Evolutionary conservation across 2,888 invertebrate species (phyloP), one percentile per base, ranked within the genome.

Genomic region (Andrena bicolor): DNA sequence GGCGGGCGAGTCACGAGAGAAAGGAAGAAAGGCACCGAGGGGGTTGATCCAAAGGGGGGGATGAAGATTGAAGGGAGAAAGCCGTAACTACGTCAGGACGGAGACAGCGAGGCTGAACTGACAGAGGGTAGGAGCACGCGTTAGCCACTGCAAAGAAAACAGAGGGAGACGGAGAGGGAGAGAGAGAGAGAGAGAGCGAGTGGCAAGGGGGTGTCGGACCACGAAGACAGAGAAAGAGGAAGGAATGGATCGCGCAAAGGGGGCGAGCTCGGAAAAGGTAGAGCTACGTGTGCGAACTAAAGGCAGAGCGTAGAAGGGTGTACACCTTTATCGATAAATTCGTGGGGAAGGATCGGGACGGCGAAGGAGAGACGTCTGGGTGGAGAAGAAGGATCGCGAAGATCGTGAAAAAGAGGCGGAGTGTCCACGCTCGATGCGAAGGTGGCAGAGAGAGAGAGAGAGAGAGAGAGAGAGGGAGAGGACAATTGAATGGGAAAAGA

Each of bases 1-100:
- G 26, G 20, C 20, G 30, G 41, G 32, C 28, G 16, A 16, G 56
- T 35, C 10, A 6, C 23, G 23, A 10, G 51, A 20, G 13, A n/a
- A 26, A 30, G 58, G 51, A 35, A 28, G 53, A 48, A 16, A 48
- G 13, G 8, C 48, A 20, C 23, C n/a, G 6, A 16, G 32, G 49
- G 60, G 35, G 13, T 32, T 51, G 30, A 13, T 20, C 23, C 41
- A 60, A 53, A 61, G 58, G 60, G 60, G 51, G 72, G 51, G 51
- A 65, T n/a, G 35, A 56, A 51, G 51, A 68, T 10, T 23, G 68
- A 77, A 26, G 26, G 58, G 68, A 65, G 65, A 66, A 79, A 70
- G 48, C 58, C 23, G 41, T 51, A 63, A 76, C 77, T 51, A 53
- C 16, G 64, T 30, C 68, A 58, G 64, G 3, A 56, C 28, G 13